Evolutionary conservation across 2,797 vertebrate species (phyloP).

Genomic region (Tiaroga cobitis): DNA sequence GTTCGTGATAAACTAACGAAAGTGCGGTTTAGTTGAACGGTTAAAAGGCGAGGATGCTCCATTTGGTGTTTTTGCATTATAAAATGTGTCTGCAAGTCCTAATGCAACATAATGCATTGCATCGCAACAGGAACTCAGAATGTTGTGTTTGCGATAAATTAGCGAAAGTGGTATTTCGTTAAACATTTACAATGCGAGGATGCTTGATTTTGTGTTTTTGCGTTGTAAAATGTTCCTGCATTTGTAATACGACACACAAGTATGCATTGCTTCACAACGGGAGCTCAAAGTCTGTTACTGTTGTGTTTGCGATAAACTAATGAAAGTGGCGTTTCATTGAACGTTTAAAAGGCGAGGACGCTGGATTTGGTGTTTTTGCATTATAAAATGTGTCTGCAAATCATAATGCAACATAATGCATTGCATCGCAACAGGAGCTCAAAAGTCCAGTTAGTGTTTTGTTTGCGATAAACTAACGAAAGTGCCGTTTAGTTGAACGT

Average conservation of each 20-base stretch:
- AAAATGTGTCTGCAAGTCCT: background rate
- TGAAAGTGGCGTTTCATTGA: too few relatives aligned
- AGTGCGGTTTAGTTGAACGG: fast-evolving
- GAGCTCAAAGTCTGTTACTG: background rate
- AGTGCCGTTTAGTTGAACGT: too few relatives aligned
- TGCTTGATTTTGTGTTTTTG: background rate
- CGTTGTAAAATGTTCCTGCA: background rate
- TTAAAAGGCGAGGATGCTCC: background rate
- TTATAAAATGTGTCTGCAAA: too few relatives aligned
- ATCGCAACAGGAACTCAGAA: background rate
- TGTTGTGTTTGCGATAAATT: background rate
- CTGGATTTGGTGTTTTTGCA: too few relatives aligned
- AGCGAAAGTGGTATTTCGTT: fast-evolving
- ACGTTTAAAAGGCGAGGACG: too few relatives aligned
- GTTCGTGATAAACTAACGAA: background rate
- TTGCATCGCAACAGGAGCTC: too few relatives aligned
- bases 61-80: background rate
- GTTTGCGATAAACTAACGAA: too few relatives aligned
- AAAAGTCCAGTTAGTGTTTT: too few relatives aligned
- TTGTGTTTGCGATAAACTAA: too few relatives aligned
- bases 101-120: background rate
- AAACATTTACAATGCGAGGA: background rate
- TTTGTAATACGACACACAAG: background rate
- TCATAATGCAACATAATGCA: too few relatives aligned
- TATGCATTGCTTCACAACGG: background rate